Conservation (phyloP, 2,888 invertebrate species). For the Drosophila tripunctata region DNA sequence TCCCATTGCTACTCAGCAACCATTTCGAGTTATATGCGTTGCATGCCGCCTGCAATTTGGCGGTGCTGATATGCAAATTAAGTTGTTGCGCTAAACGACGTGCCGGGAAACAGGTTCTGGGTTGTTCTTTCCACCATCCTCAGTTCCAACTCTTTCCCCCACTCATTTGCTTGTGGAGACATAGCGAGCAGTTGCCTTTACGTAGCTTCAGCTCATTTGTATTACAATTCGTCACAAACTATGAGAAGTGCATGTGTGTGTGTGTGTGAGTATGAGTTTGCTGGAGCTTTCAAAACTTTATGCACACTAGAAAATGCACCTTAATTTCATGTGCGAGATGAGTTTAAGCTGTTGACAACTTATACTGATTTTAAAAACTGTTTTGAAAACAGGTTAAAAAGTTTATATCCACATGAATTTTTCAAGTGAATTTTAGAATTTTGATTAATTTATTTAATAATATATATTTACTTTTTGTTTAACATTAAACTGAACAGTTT, state of each 20-base stretch:
- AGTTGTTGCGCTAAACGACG: slow-evolving; percentile 83
- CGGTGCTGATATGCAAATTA: slow-evolving; percentile 82
- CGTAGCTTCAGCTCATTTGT: slow-evolving; percentile 64
- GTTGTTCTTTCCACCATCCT: slow-evolving; percentile 9
- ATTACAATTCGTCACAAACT: slow-evolving; percentile 75
- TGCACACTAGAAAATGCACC: slow-evolving; percentile 58
- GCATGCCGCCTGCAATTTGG: slow-evolving; percentile 83
- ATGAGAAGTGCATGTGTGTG: slow-evolving; percentile 1
- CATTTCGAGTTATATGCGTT: slow-evolving; percentile 50
- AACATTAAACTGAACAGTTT: no score
- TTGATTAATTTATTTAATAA: no score
- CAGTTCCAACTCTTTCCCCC: no score
- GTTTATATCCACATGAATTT: no score
- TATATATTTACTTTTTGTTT: no score
- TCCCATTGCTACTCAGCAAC: not conserved
- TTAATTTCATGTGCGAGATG: slow-evolving; percentile 49
- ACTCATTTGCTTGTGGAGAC: not conserved
- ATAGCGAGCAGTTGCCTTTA: slow-evolving; percentile 6
- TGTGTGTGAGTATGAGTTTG: slow-evolving; percentile 18
- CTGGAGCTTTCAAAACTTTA: slow-evolving; percentile 52
- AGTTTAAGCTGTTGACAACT: slow-evolving; percentile 9
- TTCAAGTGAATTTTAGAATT: no score
- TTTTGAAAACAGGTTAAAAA: no score
- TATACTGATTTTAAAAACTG: not conserved
- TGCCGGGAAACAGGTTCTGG: slow-evolving; percentile 67